These are phyloP conservation scores for Rhabdomys dilectus DNA, from an alignment of 2,113 vertebrate species.

Conservation along the genomic window DNA sequence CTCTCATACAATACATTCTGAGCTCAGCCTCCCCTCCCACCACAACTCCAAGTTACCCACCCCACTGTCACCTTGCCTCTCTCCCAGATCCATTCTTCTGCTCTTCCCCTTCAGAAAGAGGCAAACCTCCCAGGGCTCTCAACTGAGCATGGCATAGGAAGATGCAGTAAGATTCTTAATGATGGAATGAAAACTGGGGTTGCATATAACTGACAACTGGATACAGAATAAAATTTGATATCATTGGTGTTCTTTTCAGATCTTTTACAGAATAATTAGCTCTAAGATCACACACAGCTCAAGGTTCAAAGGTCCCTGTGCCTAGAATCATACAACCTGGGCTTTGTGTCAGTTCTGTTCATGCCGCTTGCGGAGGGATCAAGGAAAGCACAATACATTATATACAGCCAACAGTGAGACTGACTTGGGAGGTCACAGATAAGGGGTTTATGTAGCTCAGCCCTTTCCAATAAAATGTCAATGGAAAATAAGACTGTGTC, in stretches of 20 bases:
- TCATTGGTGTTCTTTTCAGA: neutral
- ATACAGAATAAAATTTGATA: neutral
- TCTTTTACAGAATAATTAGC: neutral
- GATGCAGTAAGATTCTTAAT: neutral
- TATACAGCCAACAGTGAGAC: neutral
- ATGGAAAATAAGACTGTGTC: neutral
- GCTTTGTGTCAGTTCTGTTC: neutral
- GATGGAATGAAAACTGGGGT: neutral
- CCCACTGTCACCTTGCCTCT: neutral
- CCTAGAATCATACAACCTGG: neutral
- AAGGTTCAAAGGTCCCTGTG: neutral
- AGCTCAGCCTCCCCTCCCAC: neutral
- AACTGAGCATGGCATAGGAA: neutral
- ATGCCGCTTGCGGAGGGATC: neutral
- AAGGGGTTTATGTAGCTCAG: neutral
- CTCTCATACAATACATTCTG: neutral
- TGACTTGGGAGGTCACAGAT: neutral
- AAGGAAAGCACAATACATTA: neutral
- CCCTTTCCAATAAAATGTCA: neutral
- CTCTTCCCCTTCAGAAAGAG: neutral
- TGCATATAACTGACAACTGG: neutral
- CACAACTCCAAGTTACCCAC: neutral
- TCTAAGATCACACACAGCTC: neutral
- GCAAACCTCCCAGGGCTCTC: neutral
- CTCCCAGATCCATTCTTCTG: neutral